These are phyloP conservation scores for Noctua fimbriata DNA, from an alignment of 2,888 invertebrate genomes.

Conservation along the genomic window DNA sequence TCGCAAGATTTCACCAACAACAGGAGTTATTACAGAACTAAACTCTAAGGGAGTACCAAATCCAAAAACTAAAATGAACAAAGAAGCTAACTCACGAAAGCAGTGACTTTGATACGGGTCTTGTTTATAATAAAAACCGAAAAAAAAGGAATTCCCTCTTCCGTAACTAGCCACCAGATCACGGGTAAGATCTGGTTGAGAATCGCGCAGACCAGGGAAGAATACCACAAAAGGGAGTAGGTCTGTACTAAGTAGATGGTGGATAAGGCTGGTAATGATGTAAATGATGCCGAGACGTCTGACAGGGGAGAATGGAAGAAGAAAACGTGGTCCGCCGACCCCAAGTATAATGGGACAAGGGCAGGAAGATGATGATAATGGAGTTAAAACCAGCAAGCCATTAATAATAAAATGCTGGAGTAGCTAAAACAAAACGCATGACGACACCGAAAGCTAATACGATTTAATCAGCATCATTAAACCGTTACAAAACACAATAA, in stretches of 20 bases:
- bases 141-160: neutral
- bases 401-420: neutral
- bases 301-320: too few relatives aligned
- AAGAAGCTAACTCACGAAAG: neutral
- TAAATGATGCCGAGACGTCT: too few relatives aligned
- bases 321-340: too few relatives aligned
- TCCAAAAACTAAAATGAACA: neutral
- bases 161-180: neutral
- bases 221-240: neutral
- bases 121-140: neutral
- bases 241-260: neutral
- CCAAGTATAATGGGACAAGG: too few relatives aligned
- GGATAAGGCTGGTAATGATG: neutral
- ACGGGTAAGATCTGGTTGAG: neutral
- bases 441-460: neutral
- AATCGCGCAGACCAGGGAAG: neutral
- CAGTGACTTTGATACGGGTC: neutral
- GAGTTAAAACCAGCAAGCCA: neutral
- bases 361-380: neutral
- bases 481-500: slow-evolving; percentile 1
- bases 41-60: neutral
- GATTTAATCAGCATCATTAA: slow-evolving; percentile 4
- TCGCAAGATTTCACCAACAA: neutral
- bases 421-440: neutral
- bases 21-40: too few relatives aligned